A percentile compares a stretch with the other conserved stretches of the same genome.
Conservation (phyloP, 2,888 invertebrate species). For the Xestia c-nigrum region DNA sequence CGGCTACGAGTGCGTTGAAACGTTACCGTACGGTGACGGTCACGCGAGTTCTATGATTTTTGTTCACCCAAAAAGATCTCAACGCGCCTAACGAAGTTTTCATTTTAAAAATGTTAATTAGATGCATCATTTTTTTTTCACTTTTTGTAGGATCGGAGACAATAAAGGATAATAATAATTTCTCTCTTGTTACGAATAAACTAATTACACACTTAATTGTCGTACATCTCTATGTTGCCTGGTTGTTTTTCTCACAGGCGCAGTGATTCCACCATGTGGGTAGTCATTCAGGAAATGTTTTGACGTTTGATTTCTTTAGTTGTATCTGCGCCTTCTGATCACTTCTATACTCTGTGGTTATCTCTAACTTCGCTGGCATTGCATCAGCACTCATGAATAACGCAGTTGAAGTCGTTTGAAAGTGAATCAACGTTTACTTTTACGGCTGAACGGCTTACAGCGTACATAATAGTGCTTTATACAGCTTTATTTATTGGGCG, state of each 20-base stretch:
- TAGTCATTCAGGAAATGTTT: neutral
- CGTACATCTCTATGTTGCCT: neutral
- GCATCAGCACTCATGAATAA: constrained; percentile 68
- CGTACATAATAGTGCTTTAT: constrained; percentile 38
- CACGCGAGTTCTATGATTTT: no score
- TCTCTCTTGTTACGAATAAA: neutral
- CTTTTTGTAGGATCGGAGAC: neutral
- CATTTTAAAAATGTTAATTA: no score
- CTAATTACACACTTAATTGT: neutral
- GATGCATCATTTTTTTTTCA: neutral
- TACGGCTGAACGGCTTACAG: constrained; percentile 47
- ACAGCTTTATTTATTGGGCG: constrained; percentile 15
- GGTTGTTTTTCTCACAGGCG: neutral
- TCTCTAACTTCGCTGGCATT: constrained; percentile 60
- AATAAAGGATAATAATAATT: no score
- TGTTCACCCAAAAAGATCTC: no score
- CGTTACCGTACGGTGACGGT: no score
- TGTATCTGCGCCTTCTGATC: constrained; percentile 2
- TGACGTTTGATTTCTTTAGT: neutral
- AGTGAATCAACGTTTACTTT: constrained; percentile 62
- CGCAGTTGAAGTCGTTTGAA: constrained; percentile 56
- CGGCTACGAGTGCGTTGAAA: no score
- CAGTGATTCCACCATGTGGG: neutral
- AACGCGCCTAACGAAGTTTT: no score
- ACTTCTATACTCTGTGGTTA: constrained; percentile 20